Base-by-base conservation (phyloP, 1,140 invertebrate species). In the Microplitis demolitor region DNA sequence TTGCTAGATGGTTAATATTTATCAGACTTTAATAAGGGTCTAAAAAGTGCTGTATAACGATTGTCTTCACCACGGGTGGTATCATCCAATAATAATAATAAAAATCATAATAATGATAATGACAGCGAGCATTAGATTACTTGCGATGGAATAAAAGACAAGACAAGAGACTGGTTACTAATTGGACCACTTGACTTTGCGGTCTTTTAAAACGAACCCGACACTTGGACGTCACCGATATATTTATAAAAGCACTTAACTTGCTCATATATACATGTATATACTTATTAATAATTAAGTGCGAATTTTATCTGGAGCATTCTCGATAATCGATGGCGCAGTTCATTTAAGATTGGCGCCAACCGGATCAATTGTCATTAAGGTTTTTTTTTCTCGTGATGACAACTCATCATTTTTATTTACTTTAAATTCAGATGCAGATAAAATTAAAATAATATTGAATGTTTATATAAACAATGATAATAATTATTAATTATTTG, bases 181-280 rank as follows among this genome's bases (percentile, higher is more conserved):
- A 80, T 83, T 78, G 58, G 61, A 74, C 67, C 79, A 80, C 74
- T 83, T 83, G 78, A 79, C 79, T 78, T 66, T 45, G 11, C 8
- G 39, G 2, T 33, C 54, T 50, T 53, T n/a, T 54, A 16, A 51
- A 50, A 13, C 35, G 34, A 6, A 45, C 39, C 6, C 31, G 58
- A 63, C 37, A 63, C 39, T 50, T 62, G 76, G 74, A 78, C 77
- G 76, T 78, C 73, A 77, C 67, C 24, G 24, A 62, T 24, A 11
- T 45, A 34, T 62, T 62, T 51, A 77, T 73, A 58, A 58, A 73
- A 67, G 35, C 68, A 74, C 76, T 78, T 69, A 24, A 76, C 71
- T 76, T 56, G 67, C 70, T 73, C 58, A 67, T 70, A 66, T 74
- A 39, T 39, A 39, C 37, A 39, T 39, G 8, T 39, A 39, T 45